phyloP scores from a whole-genome alignment of 2,797 vertebrate species.

The Psittacula echo region DNA sequence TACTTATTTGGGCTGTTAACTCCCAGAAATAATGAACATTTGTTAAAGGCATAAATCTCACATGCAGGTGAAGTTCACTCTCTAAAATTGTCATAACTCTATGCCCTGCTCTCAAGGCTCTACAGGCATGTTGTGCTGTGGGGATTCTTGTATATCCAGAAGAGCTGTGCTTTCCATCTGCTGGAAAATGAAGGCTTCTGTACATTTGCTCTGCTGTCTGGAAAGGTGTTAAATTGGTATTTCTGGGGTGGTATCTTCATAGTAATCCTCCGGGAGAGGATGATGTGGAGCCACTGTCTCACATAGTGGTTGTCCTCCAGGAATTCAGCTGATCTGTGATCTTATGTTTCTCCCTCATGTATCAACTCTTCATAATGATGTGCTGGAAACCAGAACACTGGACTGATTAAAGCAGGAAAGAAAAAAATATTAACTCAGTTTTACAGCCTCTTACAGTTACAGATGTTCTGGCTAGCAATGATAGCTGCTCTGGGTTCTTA shows the following conservation, averaged over 20 bases:
- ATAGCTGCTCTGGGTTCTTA: not conserved
- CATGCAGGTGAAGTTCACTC: not conserved
- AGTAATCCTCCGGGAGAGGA: not conserved
- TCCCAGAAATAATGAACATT: not conserved
- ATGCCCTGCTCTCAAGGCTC: not conserved
- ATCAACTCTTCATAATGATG: not conserved
- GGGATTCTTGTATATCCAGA: not conserved
- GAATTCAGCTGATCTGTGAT: not conserved
- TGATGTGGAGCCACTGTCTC: not conserved
- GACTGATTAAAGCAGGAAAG: not conserved
- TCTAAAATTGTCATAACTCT: not conserved
- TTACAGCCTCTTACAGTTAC: not conserved
- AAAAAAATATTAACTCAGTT: not conserved
- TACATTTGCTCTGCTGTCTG: not conserved
- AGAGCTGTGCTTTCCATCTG: not conserved
- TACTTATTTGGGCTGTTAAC: not conserved
- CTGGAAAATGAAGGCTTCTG: not conserved
- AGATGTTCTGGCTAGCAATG: not conserved
- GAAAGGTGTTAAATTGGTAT: not conserved
- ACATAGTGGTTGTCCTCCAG: not conserved
- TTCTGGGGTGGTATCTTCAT: not conserved
- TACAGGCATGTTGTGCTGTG: not conserved
- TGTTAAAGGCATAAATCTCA: not conserved
- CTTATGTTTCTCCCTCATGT: not conserved
- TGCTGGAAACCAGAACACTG: not conserved